These are phyloP conservation scores for Ataeniobius toweri DNA, from an alignment of 2,797 vertebrate species.

Conservation along the genomic window DNA sequence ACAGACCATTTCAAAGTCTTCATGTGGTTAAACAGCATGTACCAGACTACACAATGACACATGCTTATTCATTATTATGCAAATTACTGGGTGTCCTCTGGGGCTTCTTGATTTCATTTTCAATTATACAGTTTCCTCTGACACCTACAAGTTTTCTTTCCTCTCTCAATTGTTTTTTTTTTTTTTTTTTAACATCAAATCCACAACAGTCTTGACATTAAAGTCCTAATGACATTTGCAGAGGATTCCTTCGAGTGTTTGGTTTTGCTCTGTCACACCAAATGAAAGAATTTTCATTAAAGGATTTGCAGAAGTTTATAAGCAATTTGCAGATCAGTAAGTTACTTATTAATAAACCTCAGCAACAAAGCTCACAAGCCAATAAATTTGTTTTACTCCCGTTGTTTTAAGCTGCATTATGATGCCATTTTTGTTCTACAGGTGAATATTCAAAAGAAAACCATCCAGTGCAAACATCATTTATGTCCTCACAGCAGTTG, in stretches of 20 bases:
- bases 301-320: slow-evolving; percentile 28
- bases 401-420: slow-evolving; percentile 16
- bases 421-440: not conserved
- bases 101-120: slow-evolving; percentile 60
- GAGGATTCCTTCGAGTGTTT: slow-evolving; percentile 43
- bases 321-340: slow-evolving; percentile 13
- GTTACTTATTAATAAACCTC: slow-evolving; percentile 1
- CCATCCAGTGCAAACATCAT: slow-evolving; percentile 12
- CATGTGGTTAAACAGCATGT: slow-evolving; percentile 63
- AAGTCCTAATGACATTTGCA: slow-evolving; percentile 54
- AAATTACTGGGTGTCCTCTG: slow-evolving; percentile 63
- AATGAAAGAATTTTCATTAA: slow-evolving; percentile 50
- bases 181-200: slow-evolving; percentile 52
- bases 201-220: slow-evolving; percentile 38
- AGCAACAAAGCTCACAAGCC: not conserved
- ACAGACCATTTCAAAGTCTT: slow-evolving; percentile 61
- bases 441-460: slow-evolving; percentile 11
- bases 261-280: slow-evolving; percentile 33
- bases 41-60: slow-evolving; percentile 59
- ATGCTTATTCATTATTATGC: slow-evolving; percentile 74
- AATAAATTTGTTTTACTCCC: not conserved
- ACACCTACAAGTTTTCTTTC: slow-evolving; percentile 47
- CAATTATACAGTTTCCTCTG: slow-evolving; percentile 53
- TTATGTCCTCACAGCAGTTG: slow-evolving; percentile 7
- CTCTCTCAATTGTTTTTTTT: slow-evolving; percentile 25